These are phyloP conservation scores for Nomada ruficornis DNA, from an alignment of 2,888 invertebrate genomes.

Conservation along the genomic window DNA sequence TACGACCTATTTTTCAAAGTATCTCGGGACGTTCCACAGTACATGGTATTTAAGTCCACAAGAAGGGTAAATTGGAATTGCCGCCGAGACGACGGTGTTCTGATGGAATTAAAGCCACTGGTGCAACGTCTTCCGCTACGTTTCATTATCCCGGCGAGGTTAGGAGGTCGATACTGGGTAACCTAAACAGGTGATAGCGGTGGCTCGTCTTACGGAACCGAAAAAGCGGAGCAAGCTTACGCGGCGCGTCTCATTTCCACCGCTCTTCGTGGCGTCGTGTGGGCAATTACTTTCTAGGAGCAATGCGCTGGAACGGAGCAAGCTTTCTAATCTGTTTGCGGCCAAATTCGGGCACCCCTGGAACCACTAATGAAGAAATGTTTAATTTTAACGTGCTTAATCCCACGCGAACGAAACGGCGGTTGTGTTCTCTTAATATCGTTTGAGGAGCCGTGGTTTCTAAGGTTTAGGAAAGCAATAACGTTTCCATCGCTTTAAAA, in stretches of 20 bases:
- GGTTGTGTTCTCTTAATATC: conserved; percentile 16
- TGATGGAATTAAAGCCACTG: conserved; percentile 49
- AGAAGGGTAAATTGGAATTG: conserved; percentile 42
- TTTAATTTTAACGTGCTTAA: conserved; percentile 70
- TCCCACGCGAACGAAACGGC: conserved; percentile 1
- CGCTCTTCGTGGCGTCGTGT: conserved; percentile 40
- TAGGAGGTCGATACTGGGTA: conserved; percentile 58
- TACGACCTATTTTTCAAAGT: conserved; percentile 14
- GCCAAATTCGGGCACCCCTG: conserved; percentile 65
- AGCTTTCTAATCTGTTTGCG: conserved; percentile 74
- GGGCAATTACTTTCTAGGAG: conserved; percentile 72
- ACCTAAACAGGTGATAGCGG: conserved; percentile 51
- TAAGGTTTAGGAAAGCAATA: conserved; percentile 14
- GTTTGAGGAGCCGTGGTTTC: conserved; percentile 1
- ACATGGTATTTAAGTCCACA: conserved; percentile 14
- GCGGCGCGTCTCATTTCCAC: conserved; percentile 70
- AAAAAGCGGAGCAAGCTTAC: conserved; percentile 71
- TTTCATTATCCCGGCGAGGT: conserved; percentile 63
- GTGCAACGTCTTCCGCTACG: conserved; percentile 32
- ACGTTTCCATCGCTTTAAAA: neutral
- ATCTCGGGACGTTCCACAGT: conserved; percentile 15
- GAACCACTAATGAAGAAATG: conserved; percentile 70
- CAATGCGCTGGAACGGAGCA: conserved; percentile 49
- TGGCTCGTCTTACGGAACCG: conserved; percentile 55
- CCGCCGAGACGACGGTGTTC: conserved; percentile 22